phyloP scores from a whole-genome alignment of 2,113 vertebrate genomes.

The Nothoprocta pentlandii region DNA sequence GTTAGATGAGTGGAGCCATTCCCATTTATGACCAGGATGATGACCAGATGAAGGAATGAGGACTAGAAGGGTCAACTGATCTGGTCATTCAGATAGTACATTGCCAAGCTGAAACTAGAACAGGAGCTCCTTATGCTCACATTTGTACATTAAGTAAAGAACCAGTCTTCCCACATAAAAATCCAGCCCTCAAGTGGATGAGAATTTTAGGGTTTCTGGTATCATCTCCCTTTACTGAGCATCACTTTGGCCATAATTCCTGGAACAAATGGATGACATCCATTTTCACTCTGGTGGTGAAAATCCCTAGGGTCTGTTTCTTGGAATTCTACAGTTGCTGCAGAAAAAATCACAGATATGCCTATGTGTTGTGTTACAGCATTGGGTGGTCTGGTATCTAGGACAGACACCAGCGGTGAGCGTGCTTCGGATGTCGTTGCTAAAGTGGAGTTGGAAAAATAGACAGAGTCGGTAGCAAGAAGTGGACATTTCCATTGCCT shows the following conservation, averaged over 20 bases:
- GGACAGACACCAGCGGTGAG: neutral
- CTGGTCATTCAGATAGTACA: neutral
- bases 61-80: rapidly evolving
- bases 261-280: neutral
- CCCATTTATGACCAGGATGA: neutral
- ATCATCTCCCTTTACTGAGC: slow-evolving; percentile 11
- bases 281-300: neutral
- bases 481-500: slow-evolving; percentile 11
- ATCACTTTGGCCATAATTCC: neutral
- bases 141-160: neutral
- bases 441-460: slow-evolving; percentile 31
- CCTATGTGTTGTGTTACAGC: neutral
- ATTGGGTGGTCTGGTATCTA: neutral
- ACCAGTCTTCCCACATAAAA: neutral
- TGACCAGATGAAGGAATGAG: neutral
- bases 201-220: neutral
- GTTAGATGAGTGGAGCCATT: rapidly evolving
- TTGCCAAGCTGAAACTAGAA: neutral
- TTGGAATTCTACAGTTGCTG: neutral
- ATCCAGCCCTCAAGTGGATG: neutral
- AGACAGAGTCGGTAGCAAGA: neutral
- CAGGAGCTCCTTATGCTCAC: neutral
- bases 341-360: neutral
- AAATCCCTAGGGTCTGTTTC: neutral
- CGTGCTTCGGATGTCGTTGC: neutral